Conservation (phyloP, 2,888 invertebrate genomes). For the Polyommatus icarus region DNA sequence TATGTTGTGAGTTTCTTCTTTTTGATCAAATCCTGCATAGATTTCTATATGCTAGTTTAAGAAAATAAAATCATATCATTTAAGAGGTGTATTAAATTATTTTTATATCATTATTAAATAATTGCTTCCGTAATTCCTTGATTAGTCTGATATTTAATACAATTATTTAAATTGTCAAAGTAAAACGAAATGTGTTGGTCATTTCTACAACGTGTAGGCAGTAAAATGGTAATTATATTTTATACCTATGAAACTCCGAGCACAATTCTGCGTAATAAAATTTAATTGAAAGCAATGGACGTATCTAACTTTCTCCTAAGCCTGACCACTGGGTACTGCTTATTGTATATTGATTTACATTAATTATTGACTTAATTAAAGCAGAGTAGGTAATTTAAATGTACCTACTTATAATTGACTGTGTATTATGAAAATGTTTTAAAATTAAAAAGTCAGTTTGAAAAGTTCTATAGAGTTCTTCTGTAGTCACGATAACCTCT, state of each 20-base stretch:
- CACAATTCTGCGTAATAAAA: slow-evolving; percentile 24
- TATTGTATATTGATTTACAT: slow-evolving; percentile 12
- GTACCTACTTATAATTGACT: too few relatives aligned
- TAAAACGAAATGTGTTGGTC: slow-evolving; percentile 19
- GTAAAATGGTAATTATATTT: slow-evolving; percentile 30
- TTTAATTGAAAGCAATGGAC: slow-evolving; percentile 18
- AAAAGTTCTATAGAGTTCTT: neutral
- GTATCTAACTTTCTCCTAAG: slow-evolving; percentile 17
- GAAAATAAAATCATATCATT: neutral
- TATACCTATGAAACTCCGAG: slow-evolving; percentile 2
- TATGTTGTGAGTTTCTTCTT: too few relatives aligned
- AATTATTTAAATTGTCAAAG: slow-evolving; percentile 11
- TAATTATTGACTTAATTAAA: neutral
- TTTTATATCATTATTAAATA: slow-evolving; percentile 1
- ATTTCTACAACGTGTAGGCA: slow-evolving; percentile 19
- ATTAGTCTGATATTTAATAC: slow-evolving; percentile 14
- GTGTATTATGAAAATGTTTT: too few relatives aligned
- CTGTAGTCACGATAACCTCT: neutral
- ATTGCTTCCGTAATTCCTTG: slow-evolving; percentile 18
- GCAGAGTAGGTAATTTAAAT: too few relatives aligned
- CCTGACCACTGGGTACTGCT: neutral
- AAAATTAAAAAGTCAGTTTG: too few relatives aligned
- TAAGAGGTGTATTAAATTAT: neutral
- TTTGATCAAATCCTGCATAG: neutral
- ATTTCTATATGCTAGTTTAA: neutral